These are phyloP conservation scores for Mongoloraphidia duomilia DNA, from an alignment of 2,888 invertebrate genomes.

Conservation along the genomic window DNA sequence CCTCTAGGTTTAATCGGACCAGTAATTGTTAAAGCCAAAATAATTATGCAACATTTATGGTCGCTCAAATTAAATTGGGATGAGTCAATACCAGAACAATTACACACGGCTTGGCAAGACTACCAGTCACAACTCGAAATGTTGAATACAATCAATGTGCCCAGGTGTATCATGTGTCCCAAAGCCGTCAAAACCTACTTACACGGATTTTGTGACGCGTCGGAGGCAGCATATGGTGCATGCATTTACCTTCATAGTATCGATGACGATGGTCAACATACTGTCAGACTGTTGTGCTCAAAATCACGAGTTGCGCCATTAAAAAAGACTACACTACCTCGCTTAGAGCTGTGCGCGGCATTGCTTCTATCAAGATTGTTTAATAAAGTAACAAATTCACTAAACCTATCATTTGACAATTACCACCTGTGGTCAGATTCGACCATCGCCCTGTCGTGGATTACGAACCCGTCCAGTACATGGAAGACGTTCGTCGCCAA, in stretches of 20 bases:
- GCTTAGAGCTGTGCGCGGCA: constrained; percentile 18
- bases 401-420: constrained; percentile 2
- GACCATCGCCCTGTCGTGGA: constrained; percentile 9
- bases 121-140: no score
- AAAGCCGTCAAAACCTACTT: no score
- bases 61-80: background rate
- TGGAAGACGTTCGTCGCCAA: constrained; percentile 12
- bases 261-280: background rate
- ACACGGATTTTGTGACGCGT: constrained; percentile 15
- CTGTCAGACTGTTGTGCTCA: constrained; percentile 14
- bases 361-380: constrained; percentile 12
- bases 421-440: constrained; percentile 14
- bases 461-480: constrained; percentile 7
- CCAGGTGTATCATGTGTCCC: no score
- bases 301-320: constrained; percentile 20
- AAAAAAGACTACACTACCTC: constrained; percentile 14
- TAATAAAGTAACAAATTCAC: constrained; percentile 1
- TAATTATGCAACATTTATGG: background rate
- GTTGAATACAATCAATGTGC: no score
- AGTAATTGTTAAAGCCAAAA: background rate
- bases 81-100: no score
- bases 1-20: background rate
- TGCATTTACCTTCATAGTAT: constrained; percentile 14
- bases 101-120: no score
- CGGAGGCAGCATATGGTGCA: constrained; percentile 14